These are phyloP conservation scores for Geodia barretti DNA, from an alignment of 37 sponge, comb jelly and placozoan genomes.

Conservation along the genomic window DNA sequence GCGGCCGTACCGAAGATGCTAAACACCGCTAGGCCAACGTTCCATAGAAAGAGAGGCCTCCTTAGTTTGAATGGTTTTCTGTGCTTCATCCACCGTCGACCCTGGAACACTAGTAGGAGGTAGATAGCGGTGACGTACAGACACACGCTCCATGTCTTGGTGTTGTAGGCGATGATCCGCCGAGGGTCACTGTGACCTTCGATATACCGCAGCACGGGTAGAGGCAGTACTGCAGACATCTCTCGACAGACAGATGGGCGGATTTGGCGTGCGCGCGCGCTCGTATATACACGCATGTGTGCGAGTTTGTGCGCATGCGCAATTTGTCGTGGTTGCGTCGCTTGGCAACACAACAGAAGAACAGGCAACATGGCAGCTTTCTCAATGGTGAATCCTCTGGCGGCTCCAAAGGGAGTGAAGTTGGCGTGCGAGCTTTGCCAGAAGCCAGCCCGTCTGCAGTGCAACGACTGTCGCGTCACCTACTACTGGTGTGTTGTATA, in stretches of 20 bases:
- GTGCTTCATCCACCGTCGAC: constrained; percentile 60
- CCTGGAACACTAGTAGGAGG: constrained; percentile 49
- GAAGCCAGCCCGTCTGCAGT: constrained; percentile 79
- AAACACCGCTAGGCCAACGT: constrained; percentile 70
- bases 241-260: not conserved
- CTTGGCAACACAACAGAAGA: constrained; percentile 15
- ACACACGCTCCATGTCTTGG: constrained; percentile 29
- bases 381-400: constrained; percentile 74
- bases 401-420: constrained; percentile 79
- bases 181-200: not conserved
- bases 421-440: constrained; percentile 83
- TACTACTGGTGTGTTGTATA: constrained; percentile 71
- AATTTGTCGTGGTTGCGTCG: too few relatives aligned
- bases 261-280: not conserved
- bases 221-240: not conserved
- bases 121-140: constrained; percentile 46
- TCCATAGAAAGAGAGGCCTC: constrained; percentile 70
- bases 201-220: not conserved
- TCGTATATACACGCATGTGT: not conserved
- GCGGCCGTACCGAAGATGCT: constrained; percentile 50
- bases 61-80: constrained; percentile 51
- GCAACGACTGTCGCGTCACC: constrained; percentile 73
- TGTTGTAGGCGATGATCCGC: not conserved
- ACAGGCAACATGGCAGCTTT: not conserved
- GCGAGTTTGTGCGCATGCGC: not conserved